Conservation (phyloP, 2,888 invertebrate species). For the Aproaerema taeniolella region DNA sequence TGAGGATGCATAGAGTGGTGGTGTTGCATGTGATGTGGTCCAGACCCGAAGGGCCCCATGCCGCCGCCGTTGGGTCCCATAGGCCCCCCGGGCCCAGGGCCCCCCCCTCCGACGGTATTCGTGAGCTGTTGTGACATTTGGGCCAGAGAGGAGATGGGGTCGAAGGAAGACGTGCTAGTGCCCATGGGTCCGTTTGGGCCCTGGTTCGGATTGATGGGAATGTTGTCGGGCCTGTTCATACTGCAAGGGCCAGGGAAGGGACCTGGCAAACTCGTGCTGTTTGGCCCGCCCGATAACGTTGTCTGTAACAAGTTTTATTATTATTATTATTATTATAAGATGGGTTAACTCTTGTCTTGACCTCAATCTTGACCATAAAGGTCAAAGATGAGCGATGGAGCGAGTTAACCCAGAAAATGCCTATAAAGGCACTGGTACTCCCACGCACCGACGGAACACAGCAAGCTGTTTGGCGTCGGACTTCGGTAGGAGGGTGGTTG, state of each 20-base stretch:
- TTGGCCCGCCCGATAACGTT: constrained; percentile 66
- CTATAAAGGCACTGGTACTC: too few relatives aligned
- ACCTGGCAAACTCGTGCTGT: constrained; percentile 67
- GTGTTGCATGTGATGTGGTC: constrained; percentile 68
- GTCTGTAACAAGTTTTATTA: constrained; percentile 47
- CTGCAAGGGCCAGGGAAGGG: constrained; percentile 74
- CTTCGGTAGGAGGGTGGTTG: too few relatives aligned
- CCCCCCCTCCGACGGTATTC: constrained; percentile 78
- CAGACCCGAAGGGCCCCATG: constrained; percentile 60
- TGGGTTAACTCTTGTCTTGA: too few relatives aligned
- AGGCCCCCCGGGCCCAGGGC: constrained; percentile 47
- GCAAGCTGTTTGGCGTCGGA: too few relatives aligned
- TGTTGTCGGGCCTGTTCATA: constrained; percentile 67
- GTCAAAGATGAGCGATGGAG: too few relatives aligned
- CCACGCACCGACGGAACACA: too few relatives aligned
- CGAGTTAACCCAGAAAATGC: too few relatives aligned
- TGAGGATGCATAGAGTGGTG: constrained; percentile 70
- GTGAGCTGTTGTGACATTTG: constrained; percentile 97
- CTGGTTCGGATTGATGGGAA: constrained; percentile 69
- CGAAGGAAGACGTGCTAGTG: constrained; percentile 81
- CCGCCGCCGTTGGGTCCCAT: constrained; percentile 55
- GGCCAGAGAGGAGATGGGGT: constrained; percentile 94
- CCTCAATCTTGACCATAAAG: too few relatives aligned
- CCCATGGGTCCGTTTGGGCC: constrained; percentile 78
- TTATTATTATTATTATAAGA: too few relatives aligned